Percentiles rank a stretch among this genome's conserved stretches.
phyloP scores from a whole-genome alignment of 2,113 vertebrate species.

The Machaerirhynchus nigripectus region DNA sequence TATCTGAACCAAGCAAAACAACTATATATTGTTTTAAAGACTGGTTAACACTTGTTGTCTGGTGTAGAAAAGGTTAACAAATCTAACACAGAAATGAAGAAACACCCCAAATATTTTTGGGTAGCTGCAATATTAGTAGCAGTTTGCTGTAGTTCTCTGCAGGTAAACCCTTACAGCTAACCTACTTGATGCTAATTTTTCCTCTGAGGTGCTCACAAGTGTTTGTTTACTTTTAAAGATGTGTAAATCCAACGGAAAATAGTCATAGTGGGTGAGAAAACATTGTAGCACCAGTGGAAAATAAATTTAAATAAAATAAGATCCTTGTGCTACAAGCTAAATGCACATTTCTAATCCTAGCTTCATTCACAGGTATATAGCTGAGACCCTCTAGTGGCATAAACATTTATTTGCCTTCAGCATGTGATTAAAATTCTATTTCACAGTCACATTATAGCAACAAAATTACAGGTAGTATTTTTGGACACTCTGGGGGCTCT shows the following conservation, averaged over 20 bases:
- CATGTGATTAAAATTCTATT: neutral
- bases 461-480: neutral
- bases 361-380: neutral
- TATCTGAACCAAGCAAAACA: neutral
- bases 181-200: neutral
- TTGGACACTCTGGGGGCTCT: neutral
- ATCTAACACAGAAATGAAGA: neutral
- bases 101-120: neutral
- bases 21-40: neutral
- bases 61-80: neutral
- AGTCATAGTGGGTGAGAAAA: neutral
- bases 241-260: neutral
- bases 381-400: conserved; percentile 69
- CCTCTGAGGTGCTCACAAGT: neutral
- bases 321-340: neutral
- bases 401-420: neutral
- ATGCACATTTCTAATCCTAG: neutral
- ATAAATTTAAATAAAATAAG: neutral
- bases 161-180: neutral
- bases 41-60: neutral
- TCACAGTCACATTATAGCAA: neutral
- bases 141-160: neutral
- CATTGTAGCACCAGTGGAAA: neutral
- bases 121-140: neutral
- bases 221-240: neutral